Conservation (phyloP, 1,140 invertebrate genomes). For the Dreissena rostriformis region DNA sequence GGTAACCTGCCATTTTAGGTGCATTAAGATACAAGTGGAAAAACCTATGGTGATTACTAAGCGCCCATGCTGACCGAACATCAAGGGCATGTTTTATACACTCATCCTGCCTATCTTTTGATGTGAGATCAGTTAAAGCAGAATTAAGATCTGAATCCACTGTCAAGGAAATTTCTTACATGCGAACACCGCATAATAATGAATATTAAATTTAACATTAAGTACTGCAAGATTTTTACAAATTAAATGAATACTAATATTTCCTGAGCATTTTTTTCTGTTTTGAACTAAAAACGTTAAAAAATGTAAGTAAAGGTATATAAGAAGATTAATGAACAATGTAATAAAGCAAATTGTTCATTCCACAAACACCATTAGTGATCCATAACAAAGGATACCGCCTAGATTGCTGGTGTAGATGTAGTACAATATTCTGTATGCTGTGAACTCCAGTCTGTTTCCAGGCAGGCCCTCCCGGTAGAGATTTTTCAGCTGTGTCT, state of each 20-base stretch:
- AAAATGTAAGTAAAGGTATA: too few relatives aligned
- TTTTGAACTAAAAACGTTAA: too few relatives aligned
- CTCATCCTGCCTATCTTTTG: constrained; percentile 90
- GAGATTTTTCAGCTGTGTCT: constrained; percentile 97
- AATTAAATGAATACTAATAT: too few relatives aligned
- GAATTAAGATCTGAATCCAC: constrained; percentile 92
- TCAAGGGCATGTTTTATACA: constrained; percentile 93
- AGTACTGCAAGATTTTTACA: too few relatives aligned
- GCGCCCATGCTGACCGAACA: constrained; percentile 94
- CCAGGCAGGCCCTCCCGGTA: constrained; percentile 82
- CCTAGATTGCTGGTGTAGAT: constrained; percentile 98
- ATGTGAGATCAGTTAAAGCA: constrained; percentile 90
- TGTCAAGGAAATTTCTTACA: constrained; percentile 30
- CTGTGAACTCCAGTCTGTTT: constrained; percentile 91
- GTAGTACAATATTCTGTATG: constrained; percentile 97
- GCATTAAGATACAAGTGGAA: constrained; percentile 93
- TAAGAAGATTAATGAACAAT: too few relatives aligned
- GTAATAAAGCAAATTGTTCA: too few relatives aligned
- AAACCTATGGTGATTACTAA: constrained; percentile 95
- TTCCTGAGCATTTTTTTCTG: too few relatives aligned
- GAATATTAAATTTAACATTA: too few relatives aligned
- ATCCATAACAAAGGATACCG: constrained; percentile 85
- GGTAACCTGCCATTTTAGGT: constrained; percentile 96
- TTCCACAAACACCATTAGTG: too few relatives aligned
- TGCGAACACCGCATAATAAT: too few relatives aligned